These are phyloP conservation scores for Tillus elongatus DNA, from an alignment of 2,888 invertebrate species.

Conservation along the genomic window DNA sequence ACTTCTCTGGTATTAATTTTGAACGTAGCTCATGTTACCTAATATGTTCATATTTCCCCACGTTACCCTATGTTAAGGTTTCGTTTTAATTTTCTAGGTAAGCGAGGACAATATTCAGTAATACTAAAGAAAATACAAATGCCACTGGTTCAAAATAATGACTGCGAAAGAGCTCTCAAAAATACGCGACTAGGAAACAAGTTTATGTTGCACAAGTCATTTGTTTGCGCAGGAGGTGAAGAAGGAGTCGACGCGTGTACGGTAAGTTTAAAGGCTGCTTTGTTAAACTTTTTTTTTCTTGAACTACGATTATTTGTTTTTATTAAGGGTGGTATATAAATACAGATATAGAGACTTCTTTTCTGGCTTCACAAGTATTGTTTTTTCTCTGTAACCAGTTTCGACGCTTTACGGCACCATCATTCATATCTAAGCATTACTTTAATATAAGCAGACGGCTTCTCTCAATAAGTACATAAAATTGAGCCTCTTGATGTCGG, in stretches of 20 bases:
- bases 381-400: too few relatives aligned
- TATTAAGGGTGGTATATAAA: slow-evolving; percentile 33
- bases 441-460: too few relatives aligned
- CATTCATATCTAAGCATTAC: too few relatives aligned
- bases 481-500: too few relatives aligned
- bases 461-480: too few relatives aligned
- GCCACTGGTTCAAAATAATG: slow-evolving; percentile 51
- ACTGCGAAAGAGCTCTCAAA: slow-evolving; percentile 54
- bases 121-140: slow-evolving; percentile 64
- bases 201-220: slow-evolving; percentile 59
- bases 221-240: slow-evolving; percentile 73
- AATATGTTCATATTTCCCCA: neutral
- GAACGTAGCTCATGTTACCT: too few relatives aligned
- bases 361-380: too few relatives aligned
- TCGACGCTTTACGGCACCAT: too few relatives aligned
- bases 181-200: slow-evolving; percentile 55
- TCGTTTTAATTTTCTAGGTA: slow-evolving; percentile 18
- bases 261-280: slow-evolving; percentile 36
- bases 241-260: slow-evolving; percentile 65
- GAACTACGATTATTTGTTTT: slow-evolving; percentile 7
- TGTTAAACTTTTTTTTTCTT: too few relatives aligned
- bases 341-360: too few relatives aligned
- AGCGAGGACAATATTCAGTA: slow-evolving; percentile 53
- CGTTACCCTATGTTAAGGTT: too few relatives aligned
- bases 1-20: too few relatives aligned